A percentile compares a stretch with the other conserved stretches of the same genome.
Evolutionary conservation across 2,113 vertebrate genomes (phyloP).

Genomic region (Helogale parvula): DNA sequence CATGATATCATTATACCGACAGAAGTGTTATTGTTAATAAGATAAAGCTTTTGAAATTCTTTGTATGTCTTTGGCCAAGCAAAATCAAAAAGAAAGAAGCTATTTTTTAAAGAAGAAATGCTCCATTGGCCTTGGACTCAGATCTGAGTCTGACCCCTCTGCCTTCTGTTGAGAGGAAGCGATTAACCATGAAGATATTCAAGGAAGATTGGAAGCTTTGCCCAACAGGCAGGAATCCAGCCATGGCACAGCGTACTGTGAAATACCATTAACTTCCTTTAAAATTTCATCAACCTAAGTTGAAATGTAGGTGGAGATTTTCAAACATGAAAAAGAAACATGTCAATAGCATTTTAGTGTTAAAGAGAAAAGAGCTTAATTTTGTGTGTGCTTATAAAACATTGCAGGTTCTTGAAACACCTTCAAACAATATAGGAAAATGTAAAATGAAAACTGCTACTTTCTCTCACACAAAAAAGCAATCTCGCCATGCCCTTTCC

Average conservation of each 20-base stretch:
- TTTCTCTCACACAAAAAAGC: not conserved
- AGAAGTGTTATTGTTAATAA: not conserved
- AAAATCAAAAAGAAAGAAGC: not conserved
- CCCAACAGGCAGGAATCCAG: not conserved
- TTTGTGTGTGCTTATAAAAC: not conserved
- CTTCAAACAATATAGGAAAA: not conserved
- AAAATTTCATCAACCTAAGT: slow-evolving; percentile 28
- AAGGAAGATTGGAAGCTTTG: not conserved
- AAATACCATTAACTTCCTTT: not conserved
- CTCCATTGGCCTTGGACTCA: not conserved
- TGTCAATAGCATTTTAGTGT: not conserved
- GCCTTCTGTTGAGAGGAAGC: slow-evolving; percentile 11
- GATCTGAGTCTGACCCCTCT: not conserved
- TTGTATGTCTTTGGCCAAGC: not conserved
- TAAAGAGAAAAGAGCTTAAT: not conserved
- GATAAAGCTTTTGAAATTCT: not conserved
- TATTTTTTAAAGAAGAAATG: slow-evolving; percentile 11
- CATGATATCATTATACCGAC: not conserved
- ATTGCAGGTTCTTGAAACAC: not conserved
- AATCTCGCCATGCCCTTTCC: not conserved
- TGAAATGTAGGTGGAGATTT: slow-evolving; percentile 39
- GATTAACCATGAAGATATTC: not conserved
- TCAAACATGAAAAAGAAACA: not conserved
- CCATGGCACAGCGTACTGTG: not conserved
- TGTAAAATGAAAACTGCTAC: not conserved